Evolutionary conservation across 2,797 vertebrate genomes (phyloP).

Genomic region (Lerista edwardsae): DNA sequence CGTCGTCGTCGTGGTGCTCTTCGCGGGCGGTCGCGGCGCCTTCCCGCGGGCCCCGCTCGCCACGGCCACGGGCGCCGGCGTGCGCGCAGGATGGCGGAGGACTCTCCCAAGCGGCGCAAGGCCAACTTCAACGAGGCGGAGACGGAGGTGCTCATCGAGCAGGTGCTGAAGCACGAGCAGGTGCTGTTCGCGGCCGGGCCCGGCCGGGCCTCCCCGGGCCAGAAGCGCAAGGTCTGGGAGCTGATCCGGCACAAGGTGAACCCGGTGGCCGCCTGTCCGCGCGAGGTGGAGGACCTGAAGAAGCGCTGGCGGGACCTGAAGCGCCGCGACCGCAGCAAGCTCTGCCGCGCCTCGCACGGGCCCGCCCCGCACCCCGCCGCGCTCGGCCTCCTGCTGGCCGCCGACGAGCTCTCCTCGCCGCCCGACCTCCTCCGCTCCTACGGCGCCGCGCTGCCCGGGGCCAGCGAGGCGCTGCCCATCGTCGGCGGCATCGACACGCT

Average conservation of each 20-base stretch:
- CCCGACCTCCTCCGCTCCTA: slow-evolving; percentile 42
- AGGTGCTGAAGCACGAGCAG: slow-evolving; percentile 71
- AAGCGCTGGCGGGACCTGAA: slow-evolving; percentile 71
- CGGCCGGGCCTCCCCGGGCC: slow-evolving; percentile 56
- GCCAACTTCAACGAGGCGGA: slow-evolving; percentile 72
- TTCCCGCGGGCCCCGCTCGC: not conserved
- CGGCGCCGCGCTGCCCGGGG: slow-evolving; percentile 36
- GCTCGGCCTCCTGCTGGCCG: slow-evolving; percentile 55
- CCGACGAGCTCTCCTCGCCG: slow-evolving; percentile 43
- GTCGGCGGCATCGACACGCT: slow-evolving; percentile 70
- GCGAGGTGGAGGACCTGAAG: slow-evolving; percentile 70
- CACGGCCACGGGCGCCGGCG: not conserved
- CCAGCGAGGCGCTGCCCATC: slow-evolving; percentile 61
- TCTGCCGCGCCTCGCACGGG: slow-evolving; percentile 59
- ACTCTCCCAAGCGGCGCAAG: slow-evolving; percentile 69
- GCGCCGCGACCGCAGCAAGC: slow-evolving; percentile 69
- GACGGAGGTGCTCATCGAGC: slow-evolving; percentile 72
- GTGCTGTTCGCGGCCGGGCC: slow-evolving; percentile 55
- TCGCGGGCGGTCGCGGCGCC: no score
- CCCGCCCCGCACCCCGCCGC: slow-evolving; percentile 20
- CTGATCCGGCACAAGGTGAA: slow-evolving; percentile 57
- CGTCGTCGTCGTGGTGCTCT: no score
- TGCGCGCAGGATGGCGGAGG: slow-evolving; percentile 61
- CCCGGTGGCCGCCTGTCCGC: slow-evolving; percentile 64
- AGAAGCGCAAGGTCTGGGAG: slow-evolving; percentile 71